Percentiles rank a stretch among this genome's conserved stretches.
phyloP scores from a whole-genome alignment of 2,113 vertebrate species.

The Suricata suricatta region DNA sequence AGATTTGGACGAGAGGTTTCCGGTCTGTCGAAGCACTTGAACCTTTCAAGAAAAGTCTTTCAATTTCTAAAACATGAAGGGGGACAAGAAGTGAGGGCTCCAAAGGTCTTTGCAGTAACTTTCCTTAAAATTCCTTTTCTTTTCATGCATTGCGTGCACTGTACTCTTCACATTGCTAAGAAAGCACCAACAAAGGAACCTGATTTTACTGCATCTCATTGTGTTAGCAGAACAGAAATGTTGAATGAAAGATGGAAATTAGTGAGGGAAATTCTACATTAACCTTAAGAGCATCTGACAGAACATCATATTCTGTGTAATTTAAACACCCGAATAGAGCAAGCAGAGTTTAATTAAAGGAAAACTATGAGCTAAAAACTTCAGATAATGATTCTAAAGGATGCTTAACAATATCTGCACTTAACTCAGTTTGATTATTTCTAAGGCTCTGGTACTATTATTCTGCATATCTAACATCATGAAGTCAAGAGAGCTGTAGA shows the following conservation, averaged over 20 bases:
- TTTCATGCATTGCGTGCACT: neutral
- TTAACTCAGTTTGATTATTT: constrained; percentile 52
- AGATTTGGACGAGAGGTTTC: neutral
- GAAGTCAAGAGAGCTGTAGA: constrained; percentile 27
- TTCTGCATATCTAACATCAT: constrained; percentile 13
- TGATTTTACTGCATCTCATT: constrained; percentile 62
- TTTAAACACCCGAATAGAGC: constrained; percentile 50
- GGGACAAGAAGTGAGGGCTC: neutral
- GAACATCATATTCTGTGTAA: constrained; percentile 53
- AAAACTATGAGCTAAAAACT: constrained; percentile 42
- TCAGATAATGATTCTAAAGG: constrained; percentile 45
- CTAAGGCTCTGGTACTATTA: neutral
- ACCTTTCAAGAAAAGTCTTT: constrained; percentile 11
- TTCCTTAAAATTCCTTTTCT: constrained; percentile 60
- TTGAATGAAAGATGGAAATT: constrained; percentile 57
- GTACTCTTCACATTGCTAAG: neutral
- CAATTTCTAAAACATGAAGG: constrained; percentile 1
- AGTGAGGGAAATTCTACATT: constrained; percentile 37
- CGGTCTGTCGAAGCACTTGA: neutral
- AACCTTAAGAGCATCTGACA: constrained; percentile 25
- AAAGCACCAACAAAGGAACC: constrained; percentile 42
- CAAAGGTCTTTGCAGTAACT: neutral
- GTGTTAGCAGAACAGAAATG: constrained; percentile 50
- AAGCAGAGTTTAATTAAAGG: constrained; percentile 72
- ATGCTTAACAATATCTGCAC: constrained; percentile 43